Conservation (phyloP, 2,888 invertebrate species). For the Yponomeuta cagnagella region DNA sequence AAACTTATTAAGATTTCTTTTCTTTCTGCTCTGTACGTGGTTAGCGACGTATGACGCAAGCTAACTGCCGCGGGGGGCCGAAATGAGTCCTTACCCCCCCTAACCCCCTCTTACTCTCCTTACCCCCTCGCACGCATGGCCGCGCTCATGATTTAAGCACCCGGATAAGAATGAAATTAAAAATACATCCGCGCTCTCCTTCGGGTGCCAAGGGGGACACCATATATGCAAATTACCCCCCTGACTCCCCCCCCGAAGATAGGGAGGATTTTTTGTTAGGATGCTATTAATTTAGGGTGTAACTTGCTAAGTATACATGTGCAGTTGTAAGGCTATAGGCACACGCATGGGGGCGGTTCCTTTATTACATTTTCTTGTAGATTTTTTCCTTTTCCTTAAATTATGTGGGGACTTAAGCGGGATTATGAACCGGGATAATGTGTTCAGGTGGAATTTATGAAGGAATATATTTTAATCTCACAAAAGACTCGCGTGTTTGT, state of each 20-base stretch:
- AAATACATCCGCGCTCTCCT: conserved; percentile 73
- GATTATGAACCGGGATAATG: conserved; percentile 59
- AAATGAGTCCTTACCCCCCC: conserved; percentile 31
- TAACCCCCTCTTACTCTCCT: conserved; percentile 33
- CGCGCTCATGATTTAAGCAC: conserved; percentile 76
- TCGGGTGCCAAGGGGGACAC: conserved; percentile 66
- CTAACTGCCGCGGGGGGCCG: conserved; percentile 49
- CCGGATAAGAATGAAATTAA: conserved; percentile 76
- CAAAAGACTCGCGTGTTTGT: conserved; percentile 13
- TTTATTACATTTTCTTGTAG: conserved; percentile 44
- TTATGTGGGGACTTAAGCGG: conserved; percentile 54
- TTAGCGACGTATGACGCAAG: conserved; percentile 76
- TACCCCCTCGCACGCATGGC: conserved; percentile 64
- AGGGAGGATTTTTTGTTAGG: conserved; percentile 72
- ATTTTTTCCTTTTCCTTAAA: conserved; percentile 55
- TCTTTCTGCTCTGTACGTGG: conserved; percentile 74
- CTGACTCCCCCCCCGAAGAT: conserved; percentile 52
- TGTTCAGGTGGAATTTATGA: conserved; percentile 55
- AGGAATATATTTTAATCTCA: conserved; percentile 18
- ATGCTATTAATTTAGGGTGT: conserved; percentile 76
- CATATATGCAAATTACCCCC: conserved; percentile 73
- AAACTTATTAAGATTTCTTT: conserved; percentile 77
- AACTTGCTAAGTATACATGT: conserved; percentile 58
- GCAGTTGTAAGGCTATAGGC: conserved; percentile 44
- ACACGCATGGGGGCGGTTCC: conserved; percentile 28